Evolutionary conservation across 2,888 invertebrate genomes (phyloP).

Genomic region (Drosophila monieri): DNA sequence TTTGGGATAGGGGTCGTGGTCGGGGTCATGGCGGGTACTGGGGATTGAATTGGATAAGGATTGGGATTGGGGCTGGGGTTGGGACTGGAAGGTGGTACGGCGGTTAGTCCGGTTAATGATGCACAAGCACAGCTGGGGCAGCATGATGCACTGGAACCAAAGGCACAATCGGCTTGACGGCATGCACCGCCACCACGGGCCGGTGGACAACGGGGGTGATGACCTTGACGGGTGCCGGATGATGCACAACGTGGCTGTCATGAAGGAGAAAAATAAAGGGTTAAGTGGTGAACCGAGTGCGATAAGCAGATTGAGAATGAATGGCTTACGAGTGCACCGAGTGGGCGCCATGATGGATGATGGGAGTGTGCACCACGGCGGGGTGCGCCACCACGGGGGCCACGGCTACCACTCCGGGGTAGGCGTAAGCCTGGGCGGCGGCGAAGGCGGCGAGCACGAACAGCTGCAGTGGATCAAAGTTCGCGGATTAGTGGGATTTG

Average conservation of each 20-base stretch:
- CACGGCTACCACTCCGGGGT: slow-evolving; percentile 82
- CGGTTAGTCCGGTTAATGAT: slow-evolving; percentile 71
- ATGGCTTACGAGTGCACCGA: slow-evolving; percentile 79
- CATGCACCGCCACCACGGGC: slow-evolving; percentile 76
- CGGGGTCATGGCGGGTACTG: slow-evolving; percentile 19
- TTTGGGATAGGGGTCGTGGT: slow-evolving; percentile 4
- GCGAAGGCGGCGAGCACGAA: slow-evolving; percentile 79
- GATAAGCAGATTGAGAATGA: slow-evolving; percentile 27
- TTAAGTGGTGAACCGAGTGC: slow-evolving; percentile 7
- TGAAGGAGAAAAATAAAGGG: slow-evolving; percentile 4
- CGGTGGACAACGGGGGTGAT: slow-evolving; percentile 76
- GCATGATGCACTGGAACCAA: slow-evolving; percentile 82
- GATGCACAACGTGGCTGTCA: slow-evolving; percentile 80
- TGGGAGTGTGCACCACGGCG: slow-evolving; percentile 69
- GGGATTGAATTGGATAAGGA: slow-evolving; percentile 6
- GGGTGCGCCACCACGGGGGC: slow-evolving; percentile 80
- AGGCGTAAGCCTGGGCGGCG: slow-evolving; percentile 73
- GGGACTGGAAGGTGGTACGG: slow-evolving; percentile 18
- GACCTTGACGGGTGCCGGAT: slow-evolving; percentile 83
- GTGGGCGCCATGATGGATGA: slow-evolving; percentile 80
- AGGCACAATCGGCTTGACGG: slow-evolving; percentile 73
- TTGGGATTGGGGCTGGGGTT: slow-evolving; percentile 7
- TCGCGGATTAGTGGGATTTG: slow-evolving; percentile 29
- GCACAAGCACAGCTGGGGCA: slow-evolving; percentile 79
- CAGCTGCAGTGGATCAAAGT: slow-evolving; percentile 69